A percentile compares a stretch with the other conserved stretches of the same genome.
Evolutionary conservation across 2,113 vertebrate species (phyloP).

Genomic region (Pterocles orientalis): DNA sequence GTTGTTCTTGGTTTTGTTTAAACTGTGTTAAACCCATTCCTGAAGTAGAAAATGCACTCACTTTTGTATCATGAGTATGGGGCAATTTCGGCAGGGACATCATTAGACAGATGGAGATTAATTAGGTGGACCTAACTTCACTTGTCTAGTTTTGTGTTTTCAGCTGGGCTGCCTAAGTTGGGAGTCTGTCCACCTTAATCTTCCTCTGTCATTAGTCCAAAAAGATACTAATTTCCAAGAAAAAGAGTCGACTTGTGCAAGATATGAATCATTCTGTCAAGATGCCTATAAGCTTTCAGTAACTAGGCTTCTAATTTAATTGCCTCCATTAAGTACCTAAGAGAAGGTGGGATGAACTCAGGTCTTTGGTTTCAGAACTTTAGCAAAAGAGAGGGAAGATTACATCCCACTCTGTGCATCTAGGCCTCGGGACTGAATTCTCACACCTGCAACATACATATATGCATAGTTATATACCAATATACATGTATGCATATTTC

Average conservation of each 20-base stretch:
- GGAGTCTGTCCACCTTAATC: neutral
- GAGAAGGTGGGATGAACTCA: neutral
- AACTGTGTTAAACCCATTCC: no score
- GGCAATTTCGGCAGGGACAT: neutral
- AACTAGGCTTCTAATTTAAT: neutral
- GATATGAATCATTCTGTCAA: constrained; percentile 20
- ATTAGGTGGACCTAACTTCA: neutral
- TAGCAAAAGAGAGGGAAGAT: neutral
- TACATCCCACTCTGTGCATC: neutral
- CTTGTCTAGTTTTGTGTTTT: neutral
- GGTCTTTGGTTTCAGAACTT: neutral
- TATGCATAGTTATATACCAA: neutral
- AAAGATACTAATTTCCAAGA: constrained; percentile 4
- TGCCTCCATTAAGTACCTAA: neutral
- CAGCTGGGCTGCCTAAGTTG: neutral
- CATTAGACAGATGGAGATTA: neutral
- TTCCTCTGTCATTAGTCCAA: neutral
- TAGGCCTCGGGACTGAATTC: neutral
- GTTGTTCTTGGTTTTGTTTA: neutral
- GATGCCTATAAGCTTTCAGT: neutral
- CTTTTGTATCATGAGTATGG: neutral
- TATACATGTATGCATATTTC: neutral
- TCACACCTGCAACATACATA: neutral
- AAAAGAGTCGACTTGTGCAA: neutral
- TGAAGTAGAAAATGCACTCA: neutral